phyloP scores from a whole-genome alignment of 2,113 vertebrate genomes.

The Melanerpes aurifrons region DNA sequence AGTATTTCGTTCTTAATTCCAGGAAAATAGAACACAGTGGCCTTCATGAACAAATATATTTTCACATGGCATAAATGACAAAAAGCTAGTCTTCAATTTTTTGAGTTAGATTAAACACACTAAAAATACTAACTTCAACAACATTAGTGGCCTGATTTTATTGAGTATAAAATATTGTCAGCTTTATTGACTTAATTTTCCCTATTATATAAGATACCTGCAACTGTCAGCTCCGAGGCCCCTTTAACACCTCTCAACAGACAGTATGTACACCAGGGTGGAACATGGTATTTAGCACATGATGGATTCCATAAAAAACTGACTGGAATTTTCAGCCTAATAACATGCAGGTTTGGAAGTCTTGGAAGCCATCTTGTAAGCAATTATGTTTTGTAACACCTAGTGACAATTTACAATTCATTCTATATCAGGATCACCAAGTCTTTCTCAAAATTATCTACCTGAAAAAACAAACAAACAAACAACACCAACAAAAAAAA shows the following conservation, averaged over 20 bases:
- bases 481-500: too few relatives aligned
- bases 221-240: not conserved
- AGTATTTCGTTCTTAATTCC: not conserved
- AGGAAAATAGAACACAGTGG: not conserved
- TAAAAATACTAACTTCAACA: not conserved
- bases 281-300: not conserved
- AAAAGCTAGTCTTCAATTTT: not conserved
- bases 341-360: not conserved
- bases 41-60: not conserved
- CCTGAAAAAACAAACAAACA: not conserved
- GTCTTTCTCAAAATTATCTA: not conserved
- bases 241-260: not conserved
- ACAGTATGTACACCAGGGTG: not conserved
- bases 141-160: not conserved
- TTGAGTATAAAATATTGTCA: not conserved
- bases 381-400: not conserved
- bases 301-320: not conserved
- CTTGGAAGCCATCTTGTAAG: not conserved
- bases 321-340: not conserved
- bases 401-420: not conserved
- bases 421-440: not conserved
- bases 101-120: not conserved
- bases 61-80: not conserved
- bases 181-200: not conserved
- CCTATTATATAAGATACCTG: not conserved